Evolutionary conservation across 2,888 invertebrate species (phyloP), one percentile per base, ranked within the genome.

Genomic region (Zele albiditarsus): DNA sequence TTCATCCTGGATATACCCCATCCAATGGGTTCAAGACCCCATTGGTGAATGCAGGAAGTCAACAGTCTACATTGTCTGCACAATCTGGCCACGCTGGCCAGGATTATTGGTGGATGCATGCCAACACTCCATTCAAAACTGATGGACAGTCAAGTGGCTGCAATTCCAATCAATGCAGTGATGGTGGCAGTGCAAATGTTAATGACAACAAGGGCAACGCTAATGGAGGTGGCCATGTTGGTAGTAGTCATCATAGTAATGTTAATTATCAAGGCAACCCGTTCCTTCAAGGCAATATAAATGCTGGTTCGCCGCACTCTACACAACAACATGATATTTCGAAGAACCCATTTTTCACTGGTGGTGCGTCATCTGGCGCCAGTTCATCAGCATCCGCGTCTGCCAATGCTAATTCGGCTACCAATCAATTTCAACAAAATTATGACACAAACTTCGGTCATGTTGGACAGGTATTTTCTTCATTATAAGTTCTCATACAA

Each of bases 61-160:
- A 49, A 5, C n/a, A 71, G 16, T 2, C 31, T 2, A 31, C 14
- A 25, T 16, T 28, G 20, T 10, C 62, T 23, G 62, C n/a, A 14
- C 38, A 38, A 53, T 1, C 49, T 53, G 72, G 57, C 25, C 62
- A 60, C 27, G 23, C 25, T 5, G 69, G 42, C 8, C 81, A 80
- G 65, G 73, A 81, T 25, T 78, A 62, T 53, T 80, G 79, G 84
- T 84, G 83, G 83, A 80, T 77, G 72, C 62, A 74, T 1, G 25
- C 74, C 3, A 66, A 68, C 23, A 82, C 77, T 53, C 80, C 84
- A 0, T 84, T 82, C 67, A 67, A 33, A 23, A 16, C 53, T 5
- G 62, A 53, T 46, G 73, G 71, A 8, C 79, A 75, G 49, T 70
- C 80, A 1, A 78, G 77, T 53, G 82, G 78, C 3, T 82, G 81